These are phyloP conservation scores for Fragum fragum DNA, from an alignment of 2,888 invertebrate species.

Conservation along the genomic window DNA sequence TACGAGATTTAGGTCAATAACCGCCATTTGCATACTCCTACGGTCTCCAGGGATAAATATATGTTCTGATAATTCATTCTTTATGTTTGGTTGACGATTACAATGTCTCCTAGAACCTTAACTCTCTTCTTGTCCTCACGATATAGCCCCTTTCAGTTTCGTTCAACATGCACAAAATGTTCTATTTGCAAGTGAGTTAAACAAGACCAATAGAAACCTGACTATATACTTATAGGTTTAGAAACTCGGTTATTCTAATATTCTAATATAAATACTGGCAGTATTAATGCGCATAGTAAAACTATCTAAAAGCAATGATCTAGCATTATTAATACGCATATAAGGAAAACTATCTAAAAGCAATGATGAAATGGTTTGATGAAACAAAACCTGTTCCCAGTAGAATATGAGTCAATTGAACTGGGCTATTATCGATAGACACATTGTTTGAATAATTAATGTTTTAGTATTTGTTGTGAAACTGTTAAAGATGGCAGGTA, in stretches of 20 bases:
- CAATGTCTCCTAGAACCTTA: background rate
- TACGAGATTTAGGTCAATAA: background rate
- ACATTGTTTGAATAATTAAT: background rate
- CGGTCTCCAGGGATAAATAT: background rate
- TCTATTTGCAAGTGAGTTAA: too few relatives aligned
- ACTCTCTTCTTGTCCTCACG: background rate
- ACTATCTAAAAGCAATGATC: too few relatives aligned
- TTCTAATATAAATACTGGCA: too few relatives aligned
- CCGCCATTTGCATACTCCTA: constrained; percentile 1
- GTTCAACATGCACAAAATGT: too few relatives aligned
- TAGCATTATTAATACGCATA: too few relatives aligned
- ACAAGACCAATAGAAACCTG: too few relatives aligned
- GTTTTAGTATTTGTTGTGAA: background rate
- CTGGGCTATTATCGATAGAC: background rate
- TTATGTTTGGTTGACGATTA: background rate
- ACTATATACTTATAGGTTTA: too few relatives aligned
- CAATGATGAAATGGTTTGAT: background rate
- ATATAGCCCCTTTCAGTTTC: too few relatives aligned
- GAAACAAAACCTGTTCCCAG: background rate
- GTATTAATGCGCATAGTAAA: too few relatives aligned
- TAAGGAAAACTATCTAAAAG: background rate
- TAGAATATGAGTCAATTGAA: background rate
- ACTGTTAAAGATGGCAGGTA: background rate
- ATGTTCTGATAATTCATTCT: background rate
- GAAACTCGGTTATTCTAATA: too few relatives aligned